Percentiles rank a stretch among this genome's conserved stretches.
Conservation (phyloP, 2,888 invertebrate species). For the Theretra japonica region DNA sequence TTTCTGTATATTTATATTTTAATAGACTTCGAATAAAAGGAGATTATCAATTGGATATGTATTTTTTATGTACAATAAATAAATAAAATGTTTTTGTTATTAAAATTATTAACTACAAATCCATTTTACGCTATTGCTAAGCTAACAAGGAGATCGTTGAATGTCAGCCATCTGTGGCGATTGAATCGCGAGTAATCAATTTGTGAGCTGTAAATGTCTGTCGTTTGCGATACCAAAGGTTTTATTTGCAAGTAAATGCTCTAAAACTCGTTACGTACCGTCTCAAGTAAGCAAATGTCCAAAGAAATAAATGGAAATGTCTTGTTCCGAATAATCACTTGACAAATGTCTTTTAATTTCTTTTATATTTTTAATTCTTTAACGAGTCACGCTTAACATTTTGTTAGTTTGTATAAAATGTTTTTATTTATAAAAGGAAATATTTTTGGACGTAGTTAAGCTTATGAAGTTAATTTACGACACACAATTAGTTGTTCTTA, state of each 20-base stretch:
- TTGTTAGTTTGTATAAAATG: neutral
- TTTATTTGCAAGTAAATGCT: constrained; percentile 11
- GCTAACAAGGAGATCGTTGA: too few species aligned
- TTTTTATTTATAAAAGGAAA: neutral
- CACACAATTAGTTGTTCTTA: neutral
- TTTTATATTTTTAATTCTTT: constrained; percentile 5
- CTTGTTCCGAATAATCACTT: constrained; percentile 2
- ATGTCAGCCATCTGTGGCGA: neutral
- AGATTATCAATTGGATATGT: too few species aligned
- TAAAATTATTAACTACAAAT: too few species aligned
- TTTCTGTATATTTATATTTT: too few species aligned
- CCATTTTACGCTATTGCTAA: too few species aligned
- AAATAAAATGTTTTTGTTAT: too few species aligned
- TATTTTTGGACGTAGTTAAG: neutral
- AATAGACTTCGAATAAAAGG: too few species aligned
- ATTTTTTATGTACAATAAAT: too few species aligned
- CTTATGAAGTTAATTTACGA: neutral
- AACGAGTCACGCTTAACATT: neutral
- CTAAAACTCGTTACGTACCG: constrained; percentile 11
- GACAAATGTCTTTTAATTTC: constrained; percentile 3
- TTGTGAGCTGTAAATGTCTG: neutral
- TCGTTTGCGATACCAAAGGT: constrained; percentile 9
- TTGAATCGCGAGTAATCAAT: constrained; percentile 5
- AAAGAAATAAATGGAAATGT: constrained; percentile 21
- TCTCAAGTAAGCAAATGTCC: constrained; percentile 4